These are phyloP conservation scores for Lingula anatina DNA, from an alignment of 2,888 invertebrate genomes.

Conservation along the genomic window DNA sequence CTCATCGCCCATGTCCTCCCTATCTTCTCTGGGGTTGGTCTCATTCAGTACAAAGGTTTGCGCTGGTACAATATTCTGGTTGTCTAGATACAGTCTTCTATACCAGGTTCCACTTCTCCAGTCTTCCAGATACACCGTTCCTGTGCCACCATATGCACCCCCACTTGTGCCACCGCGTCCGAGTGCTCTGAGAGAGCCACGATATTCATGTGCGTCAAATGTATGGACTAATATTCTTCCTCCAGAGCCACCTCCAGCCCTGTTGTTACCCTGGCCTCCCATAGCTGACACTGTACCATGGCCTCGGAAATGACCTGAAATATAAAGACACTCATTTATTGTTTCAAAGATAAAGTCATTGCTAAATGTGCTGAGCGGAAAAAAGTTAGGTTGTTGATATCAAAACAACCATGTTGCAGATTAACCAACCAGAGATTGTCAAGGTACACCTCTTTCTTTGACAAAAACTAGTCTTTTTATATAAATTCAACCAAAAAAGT, in stretches of 20 bases:
- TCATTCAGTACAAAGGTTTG: constrained; percentile 25
- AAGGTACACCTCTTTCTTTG: too few relatives aligned
- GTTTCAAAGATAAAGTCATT: too few relatives aligned
- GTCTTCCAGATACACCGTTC: constrained; percentile 31
- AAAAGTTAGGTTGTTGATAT: too few relatives aligned
- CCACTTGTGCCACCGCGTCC: constrained; percentile 16
- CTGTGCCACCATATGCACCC: constrained; percentile 32
- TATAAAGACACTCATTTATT: not conserved
- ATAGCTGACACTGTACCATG: constrained; percentile 23
- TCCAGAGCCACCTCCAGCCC: constrained; percentile 27
- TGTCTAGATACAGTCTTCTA: constrained; percentile 26
- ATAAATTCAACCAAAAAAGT: too few relatives aligned
- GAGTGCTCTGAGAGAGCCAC: constrained; percentile 21
- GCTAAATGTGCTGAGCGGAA: too few relatives aligned
- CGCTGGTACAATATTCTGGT: constrained; percentile 15
- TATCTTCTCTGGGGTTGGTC: constrained; percentile 20
- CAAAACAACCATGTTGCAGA: too few relatives aligned
- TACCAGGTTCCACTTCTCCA: constrained; percentile 13
- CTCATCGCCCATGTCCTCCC: constrained; percentile 8
- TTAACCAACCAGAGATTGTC: too few relatives aligned
- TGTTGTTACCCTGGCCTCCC: constrained; percentile 20
- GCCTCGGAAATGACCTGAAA: constrained; percentile 23
- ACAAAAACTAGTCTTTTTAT: too few relatives aligned
- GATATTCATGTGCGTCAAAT: constrained; percentile 19
- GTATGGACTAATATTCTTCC: constrained; percentile 27